Conservation (phyloP, 1,140 invertebrate genomes). For the Drosophila mayri region DNA sequence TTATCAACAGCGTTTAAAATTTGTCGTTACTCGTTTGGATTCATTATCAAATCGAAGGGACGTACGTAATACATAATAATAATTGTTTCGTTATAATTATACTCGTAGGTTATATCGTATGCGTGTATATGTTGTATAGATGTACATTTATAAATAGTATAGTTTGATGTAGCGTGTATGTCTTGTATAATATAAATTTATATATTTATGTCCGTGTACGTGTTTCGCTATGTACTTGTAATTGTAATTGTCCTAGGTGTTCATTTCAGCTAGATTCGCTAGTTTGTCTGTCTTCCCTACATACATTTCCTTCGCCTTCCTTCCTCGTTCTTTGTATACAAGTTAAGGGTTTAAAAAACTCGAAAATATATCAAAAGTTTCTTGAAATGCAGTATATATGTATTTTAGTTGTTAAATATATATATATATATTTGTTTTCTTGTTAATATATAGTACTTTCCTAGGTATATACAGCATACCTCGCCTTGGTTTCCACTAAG, state of each 20-base stretch:
- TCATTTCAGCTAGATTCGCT: conserved; percentile 71
- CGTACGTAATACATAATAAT: conserved; percentile 68
- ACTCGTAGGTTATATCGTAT: conserved; percentile 59
- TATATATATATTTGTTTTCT: conserved; percentile 32
- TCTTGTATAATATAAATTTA: conserved; percentile 52
- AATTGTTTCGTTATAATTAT: conserved; percentile 57
- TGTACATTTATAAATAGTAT: conserved; percentile 67
- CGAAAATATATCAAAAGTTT: conserved; percentile 79
- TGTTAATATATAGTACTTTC: conserved; percentile 55
- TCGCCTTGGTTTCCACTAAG: conserved; percentile 36
- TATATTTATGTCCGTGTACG: conserved; percentile 50
- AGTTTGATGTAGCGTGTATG: conserved; percentile 58
- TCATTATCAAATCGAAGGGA: conserved; percentile 71
- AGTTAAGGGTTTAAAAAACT: conserved; percentile 72
- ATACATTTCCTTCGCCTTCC: conserved; percentile 23
- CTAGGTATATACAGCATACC: conserved; percentile 57
- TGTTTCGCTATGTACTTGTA: conserved; percentile 50
- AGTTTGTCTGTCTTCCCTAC: conserved; percentile 53
- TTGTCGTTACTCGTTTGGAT: conserved; percentile 54
- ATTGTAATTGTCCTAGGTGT: conserved; percentile 76
- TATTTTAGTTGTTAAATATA: conserved; percentile 67
- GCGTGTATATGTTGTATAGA: conserved; percentile 57
- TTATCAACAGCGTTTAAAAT: conserved; percentile 70
- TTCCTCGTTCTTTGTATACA: conserved; percentile 61
- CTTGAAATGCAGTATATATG: conserved; percentile 76